Percentiles rank a stretch among this genome's conserved stretches.
Conservation (phyloP, 2,797 vertebrate species). For the Sciaenops ocellatus region DNA sequence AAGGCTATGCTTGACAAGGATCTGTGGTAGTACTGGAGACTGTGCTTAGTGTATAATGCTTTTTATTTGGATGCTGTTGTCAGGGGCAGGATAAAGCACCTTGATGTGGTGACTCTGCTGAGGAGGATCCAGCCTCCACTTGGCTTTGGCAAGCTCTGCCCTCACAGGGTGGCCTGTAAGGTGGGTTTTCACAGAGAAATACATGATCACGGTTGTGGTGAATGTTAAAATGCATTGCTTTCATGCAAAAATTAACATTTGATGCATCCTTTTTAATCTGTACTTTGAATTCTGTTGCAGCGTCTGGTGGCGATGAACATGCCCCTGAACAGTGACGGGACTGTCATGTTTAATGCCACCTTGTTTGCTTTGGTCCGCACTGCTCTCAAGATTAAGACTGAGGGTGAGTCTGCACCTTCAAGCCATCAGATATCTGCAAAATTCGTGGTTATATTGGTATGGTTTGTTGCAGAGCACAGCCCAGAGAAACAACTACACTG, state of each 20-base stretch:
- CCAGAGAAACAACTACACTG: no score
- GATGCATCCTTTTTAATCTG: background rate
- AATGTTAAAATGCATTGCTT: background rate
- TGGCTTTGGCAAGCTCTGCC: constrained; percentile 97
- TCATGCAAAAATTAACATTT: background rate
- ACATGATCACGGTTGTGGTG: background rate
- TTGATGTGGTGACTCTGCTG: constrained; percentile 96
- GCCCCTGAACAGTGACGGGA: constrained; percentile 97
- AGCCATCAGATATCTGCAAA: no score
- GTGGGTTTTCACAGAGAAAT: constrained; percentile 73
- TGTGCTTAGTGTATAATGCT: background rate
- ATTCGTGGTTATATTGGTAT: no score
- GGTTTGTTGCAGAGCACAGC: no score
- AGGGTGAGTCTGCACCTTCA: constrained; percentile 85
- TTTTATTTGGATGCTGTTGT: constrained; percentile 35
- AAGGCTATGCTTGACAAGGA: background rate
- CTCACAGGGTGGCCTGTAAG: constrained; percentile 98
- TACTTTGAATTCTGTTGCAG: constrained; percentile 57
- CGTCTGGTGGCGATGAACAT: constrained; percentile 98
- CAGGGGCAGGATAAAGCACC: constrained; percentile 98
- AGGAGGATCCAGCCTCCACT: constrained; percentile 97
- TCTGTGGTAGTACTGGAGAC: background rate
- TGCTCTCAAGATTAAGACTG: constrained; percentile 98
- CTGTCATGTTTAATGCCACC: constrained; percentile 98
- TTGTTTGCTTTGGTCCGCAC: constrained; percentile 98